phyloP scores from a whole-genome alignment of 1,140 invertebrate species.

The Drosophila dunni region DNA sequence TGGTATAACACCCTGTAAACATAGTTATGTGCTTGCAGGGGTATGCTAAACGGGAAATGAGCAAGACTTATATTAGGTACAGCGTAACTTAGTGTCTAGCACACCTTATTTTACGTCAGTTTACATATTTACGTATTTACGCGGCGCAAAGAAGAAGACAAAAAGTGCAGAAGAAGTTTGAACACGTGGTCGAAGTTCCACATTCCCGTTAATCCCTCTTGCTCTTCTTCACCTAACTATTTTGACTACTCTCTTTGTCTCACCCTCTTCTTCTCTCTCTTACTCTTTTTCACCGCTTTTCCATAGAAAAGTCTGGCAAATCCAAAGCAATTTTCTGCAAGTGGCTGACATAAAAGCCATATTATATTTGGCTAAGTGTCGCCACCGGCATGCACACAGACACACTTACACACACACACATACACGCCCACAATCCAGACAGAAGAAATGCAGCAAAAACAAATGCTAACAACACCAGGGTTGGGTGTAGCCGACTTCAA shows the following conservation, averaged over 20 bases:
- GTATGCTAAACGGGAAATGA: too few relatives aligned
- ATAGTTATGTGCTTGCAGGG: too few relatives aligned
- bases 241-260: not conserved
- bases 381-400: conserved; percentile 60
- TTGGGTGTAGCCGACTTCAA: not conserved
- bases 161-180: conserved; percentile 25
- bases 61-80: not conserved
- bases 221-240: not conserved
- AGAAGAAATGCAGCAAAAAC: conserved; percentile 8
- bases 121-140: conserved; percentile 4
- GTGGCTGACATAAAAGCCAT: conserved; percentile 80
- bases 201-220: conserved; percentile 1
- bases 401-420: conserved; percentile 16
- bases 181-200: conserved; percentile 26
- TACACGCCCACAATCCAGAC: conserved; percentile 2
- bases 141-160: not conserved
- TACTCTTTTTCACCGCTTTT: not conserved
- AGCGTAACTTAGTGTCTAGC: not conserved
- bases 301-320: not conserved
- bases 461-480: not conserved
- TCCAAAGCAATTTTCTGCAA: conserved; percentile 77
- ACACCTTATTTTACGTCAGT: not conserved
- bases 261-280: not conserved
- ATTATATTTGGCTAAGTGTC: conserved; percentile 81
- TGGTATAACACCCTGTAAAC: not conserved